Conservation (phyloP, 2,888 invertebrate genomes). For the Metallyticus violacea region DNA sequence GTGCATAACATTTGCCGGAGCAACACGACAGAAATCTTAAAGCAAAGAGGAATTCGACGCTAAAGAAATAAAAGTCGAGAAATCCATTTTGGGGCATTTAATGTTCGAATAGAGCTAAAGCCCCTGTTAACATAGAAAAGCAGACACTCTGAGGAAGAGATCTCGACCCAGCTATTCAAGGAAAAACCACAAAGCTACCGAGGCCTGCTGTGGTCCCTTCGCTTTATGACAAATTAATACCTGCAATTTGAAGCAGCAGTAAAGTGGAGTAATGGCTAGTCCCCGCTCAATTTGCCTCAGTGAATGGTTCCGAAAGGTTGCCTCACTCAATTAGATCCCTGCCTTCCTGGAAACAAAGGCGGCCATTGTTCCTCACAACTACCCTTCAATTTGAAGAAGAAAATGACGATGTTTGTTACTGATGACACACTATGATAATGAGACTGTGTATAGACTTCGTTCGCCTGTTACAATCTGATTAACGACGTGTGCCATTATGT, state of each 20-base stretch:
- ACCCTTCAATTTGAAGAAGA: neutral
- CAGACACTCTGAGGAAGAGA: too few species aligned
- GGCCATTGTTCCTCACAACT: neutral
- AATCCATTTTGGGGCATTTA: too few species aligned
- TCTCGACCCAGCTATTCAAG: neutral
- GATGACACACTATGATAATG: neutral
- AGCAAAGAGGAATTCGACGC: too few species aligned
- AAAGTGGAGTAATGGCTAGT: neutral
- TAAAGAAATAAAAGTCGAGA: too few species aligned
- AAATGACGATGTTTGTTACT: neutral
- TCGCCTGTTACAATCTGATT: neutral
- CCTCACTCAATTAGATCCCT: neutral
- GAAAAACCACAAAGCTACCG: neutral
- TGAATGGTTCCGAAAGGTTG: neutral
- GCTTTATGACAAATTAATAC: neutral
- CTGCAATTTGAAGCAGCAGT: neutral
- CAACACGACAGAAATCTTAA: too few species aligned
- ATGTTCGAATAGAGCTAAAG: too few species aligned
- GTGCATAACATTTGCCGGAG: too few species aligned
- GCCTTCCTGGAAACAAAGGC: neutral
- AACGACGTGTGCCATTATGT: neutral
- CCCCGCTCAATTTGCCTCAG: neutral
- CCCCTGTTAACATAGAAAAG: too few species aligned
- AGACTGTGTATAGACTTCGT: too few species aligned
- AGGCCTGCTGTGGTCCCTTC: neutral